Conservation (phyloP, 2,797 vertebrate species). For the Ctenosaura bakeri region DNA sequence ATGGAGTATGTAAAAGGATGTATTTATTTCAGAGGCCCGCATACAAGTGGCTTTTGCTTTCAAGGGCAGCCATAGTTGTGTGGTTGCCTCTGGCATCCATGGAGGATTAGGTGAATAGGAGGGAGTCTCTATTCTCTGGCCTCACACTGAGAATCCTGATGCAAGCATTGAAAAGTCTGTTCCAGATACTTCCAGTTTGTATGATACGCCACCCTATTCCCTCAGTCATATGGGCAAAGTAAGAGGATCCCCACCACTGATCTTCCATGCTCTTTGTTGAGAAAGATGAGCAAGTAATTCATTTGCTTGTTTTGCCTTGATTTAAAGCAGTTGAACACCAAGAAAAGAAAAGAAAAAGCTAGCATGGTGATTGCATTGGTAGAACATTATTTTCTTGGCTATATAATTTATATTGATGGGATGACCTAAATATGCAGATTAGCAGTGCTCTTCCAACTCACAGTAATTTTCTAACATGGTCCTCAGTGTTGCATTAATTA, state of each 20-base stretch:
- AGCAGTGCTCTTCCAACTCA: neutral
- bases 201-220: neutral
- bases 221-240: neutral
- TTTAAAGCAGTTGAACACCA: neutral
- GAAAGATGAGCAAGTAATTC: neutral
- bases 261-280: neutral
- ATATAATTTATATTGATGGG: neutral
- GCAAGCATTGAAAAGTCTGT: neutral
- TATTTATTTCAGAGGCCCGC: too few species aligned
- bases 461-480: neutral
- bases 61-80: neutral
- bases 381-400: too few species aligned
- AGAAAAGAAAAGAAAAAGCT: neutral
- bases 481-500: neutral
- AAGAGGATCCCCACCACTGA: neutral
- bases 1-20: neutral
- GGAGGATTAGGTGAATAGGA: neutral
- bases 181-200: neutral
- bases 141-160: neutral
- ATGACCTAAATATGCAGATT: neutral
- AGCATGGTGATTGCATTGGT: too few species aligned
- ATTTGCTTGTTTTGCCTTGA: too few species aligned
- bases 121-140: neutral
- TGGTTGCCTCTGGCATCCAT: neutral
- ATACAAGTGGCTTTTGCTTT: neutral